Conservation (phyloP, 35 echinoderm and acorn worm species). For the Ophiothrix spiculata region DNA sequence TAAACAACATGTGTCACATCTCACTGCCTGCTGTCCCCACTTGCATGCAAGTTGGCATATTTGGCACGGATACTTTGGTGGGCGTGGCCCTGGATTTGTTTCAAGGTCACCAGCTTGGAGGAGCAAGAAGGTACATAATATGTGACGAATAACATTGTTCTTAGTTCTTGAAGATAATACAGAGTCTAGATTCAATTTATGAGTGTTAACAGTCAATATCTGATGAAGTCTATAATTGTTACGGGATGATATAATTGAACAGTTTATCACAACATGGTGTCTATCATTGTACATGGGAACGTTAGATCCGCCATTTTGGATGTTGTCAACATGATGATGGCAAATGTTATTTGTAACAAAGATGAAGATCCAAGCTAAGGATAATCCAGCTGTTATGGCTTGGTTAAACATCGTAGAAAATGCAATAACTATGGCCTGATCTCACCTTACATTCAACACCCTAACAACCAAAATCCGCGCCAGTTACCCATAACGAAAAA, state of each 20-base stretch:
- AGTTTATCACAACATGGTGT: not conserved
- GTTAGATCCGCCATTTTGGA: too few relatives aligned
- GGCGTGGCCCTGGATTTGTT: conserved; percentile 16
- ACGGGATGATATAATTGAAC: not conserved
- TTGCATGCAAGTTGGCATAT: conserved; percentile 32
- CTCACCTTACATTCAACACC: not conserved
- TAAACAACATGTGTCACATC: conserved; percentile 30
- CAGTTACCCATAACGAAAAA: not conserved
- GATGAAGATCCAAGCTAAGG: not conserved
- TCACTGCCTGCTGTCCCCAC: conserved; percentile 22
- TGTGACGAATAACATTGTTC: not conserved
- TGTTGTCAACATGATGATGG: not conserved
- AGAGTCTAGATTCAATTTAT: not conserved
- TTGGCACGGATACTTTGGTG: conserved; percentile 4
- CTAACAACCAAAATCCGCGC: not conserved
- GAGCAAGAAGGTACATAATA: conserved; percentile 12
- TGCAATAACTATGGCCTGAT: not conserved
- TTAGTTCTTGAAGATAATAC: not conserved
- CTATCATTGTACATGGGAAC: too few relatives aligned
- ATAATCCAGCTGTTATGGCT: not conserved
- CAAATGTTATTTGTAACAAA: not conserved
- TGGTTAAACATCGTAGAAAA: not conserved
- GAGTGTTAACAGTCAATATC: not conserved
- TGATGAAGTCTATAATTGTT: not conserved
- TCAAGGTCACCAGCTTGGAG: conserved; percentile 18